Conservation (phyloP, 2,888 invertebrate genomes). For the Tetragnatha montana region DNA sequence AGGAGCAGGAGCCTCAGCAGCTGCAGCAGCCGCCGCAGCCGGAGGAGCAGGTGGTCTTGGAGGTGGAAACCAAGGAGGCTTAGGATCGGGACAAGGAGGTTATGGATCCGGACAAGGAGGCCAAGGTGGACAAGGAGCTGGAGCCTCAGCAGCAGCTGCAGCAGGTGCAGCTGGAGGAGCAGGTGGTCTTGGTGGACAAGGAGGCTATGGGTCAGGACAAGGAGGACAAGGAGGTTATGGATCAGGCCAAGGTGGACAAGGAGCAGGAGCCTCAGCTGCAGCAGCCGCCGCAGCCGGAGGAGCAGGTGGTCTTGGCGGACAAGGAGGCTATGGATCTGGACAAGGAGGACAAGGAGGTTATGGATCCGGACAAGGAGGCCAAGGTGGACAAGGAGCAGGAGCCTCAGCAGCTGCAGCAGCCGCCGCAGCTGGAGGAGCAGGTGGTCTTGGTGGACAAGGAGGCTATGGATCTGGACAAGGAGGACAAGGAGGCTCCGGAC, state of each 20-base stretch:
- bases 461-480: neutral
- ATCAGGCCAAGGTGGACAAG: constrained; percentile 9
- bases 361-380: neutral
- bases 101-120: neutral
- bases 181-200: neutral
- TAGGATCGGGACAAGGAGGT: neutral
- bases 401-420: constrained; percentile 8
- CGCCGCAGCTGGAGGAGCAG: neutral
- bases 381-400: neutral
- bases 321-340: constrained; percentile 10
- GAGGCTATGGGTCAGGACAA: constrained; percentile 11
- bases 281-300: neutral
- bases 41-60: neutral
- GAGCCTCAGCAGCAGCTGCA: constrained; percentile 4
- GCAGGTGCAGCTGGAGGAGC: neutral
- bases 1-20: neutral
- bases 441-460: neutral
- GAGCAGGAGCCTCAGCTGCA: neutral
- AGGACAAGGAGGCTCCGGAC: neutral
- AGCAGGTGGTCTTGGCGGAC: neutral
- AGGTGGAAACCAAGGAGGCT: too few relatives aligned
- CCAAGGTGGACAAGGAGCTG: neutral
- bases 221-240: constrained; percentile 15
- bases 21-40: neutral
- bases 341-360: neutral